These are phyloP conservation scores for Blastobasis adustella DNA, from an alignment of 2,888 invertebrate genomes.

Conservation along the genomic window DNA sequence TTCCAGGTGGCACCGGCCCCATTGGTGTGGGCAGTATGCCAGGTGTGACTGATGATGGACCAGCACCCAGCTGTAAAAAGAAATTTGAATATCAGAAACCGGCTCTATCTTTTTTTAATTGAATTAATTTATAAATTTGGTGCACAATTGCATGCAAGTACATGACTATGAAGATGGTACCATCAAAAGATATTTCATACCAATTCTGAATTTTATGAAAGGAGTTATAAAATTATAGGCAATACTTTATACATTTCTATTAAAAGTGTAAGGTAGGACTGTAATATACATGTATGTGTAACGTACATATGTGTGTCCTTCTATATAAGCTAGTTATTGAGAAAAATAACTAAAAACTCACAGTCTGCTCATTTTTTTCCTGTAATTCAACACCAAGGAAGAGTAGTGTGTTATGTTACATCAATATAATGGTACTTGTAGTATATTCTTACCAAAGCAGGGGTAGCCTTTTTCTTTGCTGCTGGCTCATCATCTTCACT, in stretches of 20 bases:
- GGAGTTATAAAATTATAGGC: too few species aligned
- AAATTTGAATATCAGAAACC: background rate
- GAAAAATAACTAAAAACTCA: background rate
- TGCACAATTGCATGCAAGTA: too few species aligned
- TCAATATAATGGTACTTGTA: slow-evolving; percentile 3
- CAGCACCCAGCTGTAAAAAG: slow-evolving; percentile 56
- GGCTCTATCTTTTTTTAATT: too few species aligned
- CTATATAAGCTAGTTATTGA: too few species aligned
- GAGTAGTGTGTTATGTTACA: slow-evolving; percentile 1
- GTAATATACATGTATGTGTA: too few species aligned
- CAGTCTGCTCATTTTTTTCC: slow-evolving; percentile 7
- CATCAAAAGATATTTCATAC: too few species aligned
- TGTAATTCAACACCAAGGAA: slow-evolving; percentile 6
- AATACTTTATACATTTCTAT: too few species aligned
- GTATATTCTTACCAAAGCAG: slow-evolving; percentile 63
- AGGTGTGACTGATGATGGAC: slow-evolving; percentile 78
- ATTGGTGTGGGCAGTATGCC: slow-evolving; percentile 74
- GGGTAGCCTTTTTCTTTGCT: slow-evolving; percentile 81
- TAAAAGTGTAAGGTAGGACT: too few species aligned
- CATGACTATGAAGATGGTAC: too few species aligned
- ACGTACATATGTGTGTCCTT: too few species aligned
- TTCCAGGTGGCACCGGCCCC: slow-evolving; percentile 79
- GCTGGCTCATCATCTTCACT: slow-evolving; percentile 91
- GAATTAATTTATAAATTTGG: too few species aligned
- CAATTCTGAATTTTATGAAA: too few species aligned